phyloP scores from a whole-genome alignment of 2,113 vertebrate genomes.

The Uria aalge region DNA sequence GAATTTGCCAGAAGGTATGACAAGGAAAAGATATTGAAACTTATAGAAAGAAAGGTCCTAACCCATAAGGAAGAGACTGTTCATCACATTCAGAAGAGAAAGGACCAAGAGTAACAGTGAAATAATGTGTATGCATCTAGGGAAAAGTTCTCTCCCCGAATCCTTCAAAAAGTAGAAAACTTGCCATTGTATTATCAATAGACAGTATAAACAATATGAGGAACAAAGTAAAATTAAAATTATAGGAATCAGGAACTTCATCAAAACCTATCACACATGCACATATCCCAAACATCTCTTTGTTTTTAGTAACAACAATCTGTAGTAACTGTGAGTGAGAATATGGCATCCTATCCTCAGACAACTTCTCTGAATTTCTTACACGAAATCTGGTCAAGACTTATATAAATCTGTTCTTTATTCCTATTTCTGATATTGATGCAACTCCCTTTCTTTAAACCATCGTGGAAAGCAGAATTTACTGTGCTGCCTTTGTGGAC shows the following conservation, averaged over 20 bases:
- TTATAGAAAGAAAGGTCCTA: slow-evolving; percentile 6
- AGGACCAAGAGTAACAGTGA: background rate
- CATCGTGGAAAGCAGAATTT: background rate
- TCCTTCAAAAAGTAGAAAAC: background rate
- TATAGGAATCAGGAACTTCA: background rate
- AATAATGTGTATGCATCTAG: background rate
- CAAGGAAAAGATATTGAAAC: slow-evolving; percentile 26
- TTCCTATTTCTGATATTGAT: background rate
- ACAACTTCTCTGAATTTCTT: background rate
- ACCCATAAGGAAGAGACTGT: background rate
- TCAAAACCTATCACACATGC: background rate
- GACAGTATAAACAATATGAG: background rate
- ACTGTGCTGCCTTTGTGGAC: background rate
- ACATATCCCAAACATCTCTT: background rate
- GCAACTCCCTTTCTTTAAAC: background rate
- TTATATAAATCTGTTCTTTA: background rate
- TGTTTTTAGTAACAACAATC: background rate
- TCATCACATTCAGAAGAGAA: background rate
- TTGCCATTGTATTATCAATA: background rate
- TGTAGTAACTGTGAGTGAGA: background rate
- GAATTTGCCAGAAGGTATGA: slow-evolving; percentile 26
- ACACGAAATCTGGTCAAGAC: background rate
- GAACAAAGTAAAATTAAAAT: background rate
- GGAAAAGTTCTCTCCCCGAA: background rate
- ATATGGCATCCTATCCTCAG: background rate